phyloP scores from a whole-genome alignment of 2,797 vertebrate genomes.

The Pseudomugil gertrudae region DNA sequence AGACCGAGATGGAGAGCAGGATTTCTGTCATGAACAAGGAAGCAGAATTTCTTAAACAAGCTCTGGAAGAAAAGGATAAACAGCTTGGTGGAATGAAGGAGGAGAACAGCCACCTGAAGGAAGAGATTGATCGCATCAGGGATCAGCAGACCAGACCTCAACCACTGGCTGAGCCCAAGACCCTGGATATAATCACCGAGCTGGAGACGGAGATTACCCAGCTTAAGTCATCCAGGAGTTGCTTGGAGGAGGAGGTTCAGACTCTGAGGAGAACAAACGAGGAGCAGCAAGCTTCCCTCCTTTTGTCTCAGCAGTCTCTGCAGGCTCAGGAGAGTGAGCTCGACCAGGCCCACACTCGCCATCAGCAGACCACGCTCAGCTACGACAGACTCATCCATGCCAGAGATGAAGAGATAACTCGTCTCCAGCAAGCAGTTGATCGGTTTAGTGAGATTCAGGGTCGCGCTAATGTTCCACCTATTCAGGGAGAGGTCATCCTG shows the following conservation, averaged over 20 bases:
- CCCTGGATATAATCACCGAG: constrained; percentile 90
- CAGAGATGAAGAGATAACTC: constrained; percentile 90
- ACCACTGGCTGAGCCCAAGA: constrained; percentile 85
- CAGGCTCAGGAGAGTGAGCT: constrained; percentile 88
- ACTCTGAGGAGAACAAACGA: constrained; percentile 83
- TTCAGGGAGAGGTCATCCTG: constrained; percentile 85
- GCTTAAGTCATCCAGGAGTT: constrained; percentile 83
- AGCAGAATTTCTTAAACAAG: constrained; percentile 80
- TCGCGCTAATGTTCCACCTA: constrained; percentile 70
- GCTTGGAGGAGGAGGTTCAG: constrained; percentile 86
- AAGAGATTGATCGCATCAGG: constrained; percentile 91
- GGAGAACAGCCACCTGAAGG: constrained; percentile 95
- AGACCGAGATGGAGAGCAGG: constrained; percentile 81
- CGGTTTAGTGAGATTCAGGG: constrained; percentile 80
- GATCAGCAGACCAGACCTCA: constrained; percentile 91
- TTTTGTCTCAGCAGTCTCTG: constrained; percentile 85
- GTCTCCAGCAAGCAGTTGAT: constrained; percentile 85
- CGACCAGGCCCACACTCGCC: constrained; percentile 86
- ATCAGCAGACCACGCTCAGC: constrained; percentile 87
- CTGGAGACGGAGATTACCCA: constrained; percentile 92
- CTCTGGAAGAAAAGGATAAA: constrained; percentile 91
- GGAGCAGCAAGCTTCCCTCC: constrained; percentile 85
- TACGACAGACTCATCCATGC: constrained; percentile 87
- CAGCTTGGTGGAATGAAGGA: constrained; percentile 94
- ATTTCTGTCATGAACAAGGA: constrained; percentile 74